These are phyloP conservation scores for Erythrolamprus reginae DNA, from an alignment of 2,113 vertebrate genomes.

Conservation along the genomic window DNA sequence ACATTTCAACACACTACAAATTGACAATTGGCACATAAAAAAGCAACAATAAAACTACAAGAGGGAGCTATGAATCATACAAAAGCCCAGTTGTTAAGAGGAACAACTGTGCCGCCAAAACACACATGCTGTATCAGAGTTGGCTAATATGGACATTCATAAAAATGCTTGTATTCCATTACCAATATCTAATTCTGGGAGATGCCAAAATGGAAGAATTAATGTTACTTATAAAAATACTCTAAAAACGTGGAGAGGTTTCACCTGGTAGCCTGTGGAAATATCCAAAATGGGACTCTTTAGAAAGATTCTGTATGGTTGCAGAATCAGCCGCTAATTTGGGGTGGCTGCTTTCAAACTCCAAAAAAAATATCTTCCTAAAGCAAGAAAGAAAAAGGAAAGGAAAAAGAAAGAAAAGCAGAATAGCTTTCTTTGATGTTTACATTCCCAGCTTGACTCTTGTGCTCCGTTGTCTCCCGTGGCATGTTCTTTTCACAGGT, in stretches of 20 bases:
- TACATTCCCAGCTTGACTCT: background rate
- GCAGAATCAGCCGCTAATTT: background rate
- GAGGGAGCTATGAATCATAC: background rate
- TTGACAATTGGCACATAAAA: background rate
- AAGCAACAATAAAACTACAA: background rate
- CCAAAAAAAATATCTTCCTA: no score
- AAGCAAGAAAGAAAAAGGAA: background rate
- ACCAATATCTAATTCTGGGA: background rate
- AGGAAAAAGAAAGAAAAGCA: no score
- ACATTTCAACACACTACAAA: background rate
- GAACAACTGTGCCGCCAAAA: background rate
- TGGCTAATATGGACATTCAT: background rate
- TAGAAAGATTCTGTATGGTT: background rate
- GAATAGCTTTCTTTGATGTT: background rate
- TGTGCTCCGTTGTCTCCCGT: background rate
- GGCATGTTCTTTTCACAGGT: background rate
- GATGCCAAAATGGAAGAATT: background rate
- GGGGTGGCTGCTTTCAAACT: background rate
- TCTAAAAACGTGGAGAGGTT: background rate
- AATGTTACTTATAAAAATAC: background rate
- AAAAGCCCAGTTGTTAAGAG: background rate
- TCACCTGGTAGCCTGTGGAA: background rate
- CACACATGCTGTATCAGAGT: background rate
- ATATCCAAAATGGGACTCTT: background rate
- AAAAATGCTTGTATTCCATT: background rate